Evolutionary conservation across 2,888 invertebrate species (phyloP).

Genomic region (Aphelenchoides bicaudatus): DNA sequence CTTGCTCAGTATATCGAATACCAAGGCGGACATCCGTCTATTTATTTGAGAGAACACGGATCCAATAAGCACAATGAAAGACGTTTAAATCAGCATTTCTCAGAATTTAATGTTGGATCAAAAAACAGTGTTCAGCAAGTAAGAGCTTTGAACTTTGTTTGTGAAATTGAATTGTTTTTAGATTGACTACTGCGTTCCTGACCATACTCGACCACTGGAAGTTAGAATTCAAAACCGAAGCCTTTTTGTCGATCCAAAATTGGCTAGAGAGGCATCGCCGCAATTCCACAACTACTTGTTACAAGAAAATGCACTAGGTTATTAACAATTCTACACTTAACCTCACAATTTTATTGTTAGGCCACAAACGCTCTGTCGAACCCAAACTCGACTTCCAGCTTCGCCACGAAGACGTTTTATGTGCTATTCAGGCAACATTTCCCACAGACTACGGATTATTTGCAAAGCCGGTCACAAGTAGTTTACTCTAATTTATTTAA

Average conservation of each 20-base stretch:
- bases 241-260: constrained; percentile 29
- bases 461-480: constrained; percentile 32
- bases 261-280: constrained; percentile 29
- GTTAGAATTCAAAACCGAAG: constrained; percentile 26
- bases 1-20: neutral
- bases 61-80: too few relatives aligned
- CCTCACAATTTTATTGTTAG: too few relatives aligned
- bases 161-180: constrained; percentile 12
- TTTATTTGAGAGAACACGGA: too few relatives aligned
- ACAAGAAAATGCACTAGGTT: constrained; percentile 27
- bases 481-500: too few relatives aligned
- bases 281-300: constrained; percentile 27
- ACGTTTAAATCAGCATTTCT: too few relatives aligned
- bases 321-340: too few relatives aligned
- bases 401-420: constrained; percentile 29
- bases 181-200: constrained; percentile 35
- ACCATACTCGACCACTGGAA: constrained; percentile 31
- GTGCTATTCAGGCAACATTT: constrained; percentile 27
- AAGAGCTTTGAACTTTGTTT: neutral
- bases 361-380: constrained; percentile 26
- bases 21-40: neutral
- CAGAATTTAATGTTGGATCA: neutral
- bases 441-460: constrained; percentile 36
- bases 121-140: constrained; percentile 7
- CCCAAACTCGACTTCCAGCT: constrained; percentile 32